Conservation (phyloP, 2,797 vertebrate species). For the Carduelis carduelis region DNA sequence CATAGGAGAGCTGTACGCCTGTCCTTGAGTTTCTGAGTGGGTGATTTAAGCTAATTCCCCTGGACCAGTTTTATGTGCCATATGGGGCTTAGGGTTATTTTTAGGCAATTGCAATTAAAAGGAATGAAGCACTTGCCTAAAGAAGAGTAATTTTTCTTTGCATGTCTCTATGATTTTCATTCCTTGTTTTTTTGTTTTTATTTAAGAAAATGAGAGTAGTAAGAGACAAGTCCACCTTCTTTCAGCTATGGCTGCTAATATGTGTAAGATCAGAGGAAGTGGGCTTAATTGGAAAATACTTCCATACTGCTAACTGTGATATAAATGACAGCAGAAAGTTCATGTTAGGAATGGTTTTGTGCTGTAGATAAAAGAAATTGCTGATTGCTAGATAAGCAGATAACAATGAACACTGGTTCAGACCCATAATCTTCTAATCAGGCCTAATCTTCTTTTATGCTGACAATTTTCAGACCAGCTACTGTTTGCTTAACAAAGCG, state of each 20-base stretch:
- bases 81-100: background rate
- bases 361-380: background rate
- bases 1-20: background rate
- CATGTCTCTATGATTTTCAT: background rate
- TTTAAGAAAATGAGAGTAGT: background rate
- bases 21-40: background rate
- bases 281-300: background rate
- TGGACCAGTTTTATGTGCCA: background rate
- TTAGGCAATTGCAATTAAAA: background rate
- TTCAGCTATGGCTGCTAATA: background rate
- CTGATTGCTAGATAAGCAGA: background rate
- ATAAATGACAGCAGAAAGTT: background rate
- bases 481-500: background rate
- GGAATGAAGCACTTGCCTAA: background rate
- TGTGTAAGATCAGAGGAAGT: background rate
- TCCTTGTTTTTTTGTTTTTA: background rate
- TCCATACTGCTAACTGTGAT: background rate
- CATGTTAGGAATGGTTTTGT: background rate
- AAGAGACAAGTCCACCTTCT: background rate
- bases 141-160: background rate
- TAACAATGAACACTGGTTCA: background rate
- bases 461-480: background rate
- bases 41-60: background rate
- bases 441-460: background rate
- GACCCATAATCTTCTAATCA: no score